Percentiles rank a stretch among this genome's conserved stretches.
Conservation (phyloP, 2,113 vertebrate species). For the Montifringilla adamsi region DNA sequence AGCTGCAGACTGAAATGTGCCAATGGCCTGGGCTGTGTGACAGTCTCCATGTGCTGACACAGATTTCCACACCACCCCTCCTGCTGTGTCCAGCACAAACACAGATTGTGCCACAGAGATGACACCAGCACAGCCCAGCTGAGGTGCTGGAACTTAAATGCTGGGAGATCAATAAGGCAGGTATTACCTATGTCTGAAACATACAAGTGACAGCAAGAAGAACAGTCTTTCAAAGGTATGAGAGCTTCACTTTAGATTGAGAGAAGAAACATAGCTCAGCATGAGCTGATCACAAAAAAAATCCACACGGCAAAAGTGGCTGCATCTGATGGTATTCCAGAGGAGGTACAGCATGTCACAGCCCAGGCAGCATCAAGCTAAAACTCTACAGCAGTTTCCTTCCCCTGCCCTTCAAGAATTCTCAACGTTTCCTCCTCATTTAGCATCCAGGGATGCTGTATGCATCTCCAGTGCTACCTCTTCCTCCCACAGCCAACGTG, state of each 20-base stretch:
- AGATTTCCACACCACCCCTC: neutral
- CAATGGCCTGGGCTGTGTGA: neutral
- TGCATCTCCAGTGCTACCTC: neutral
- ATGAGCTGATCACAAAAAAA: neutral
- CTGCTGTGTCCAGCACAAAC: neutral
- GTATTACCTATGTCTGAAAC: neutral
- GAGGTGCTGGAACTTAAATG: neutral
- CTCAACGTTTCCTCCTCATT: neutral
- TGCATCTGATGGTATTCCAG: neutral
- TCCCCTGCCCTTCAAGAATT: neutral
- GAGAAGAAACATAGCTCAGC: neutral
- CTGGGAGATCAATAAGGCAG: neutral
- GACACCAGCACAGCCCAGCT: neutral
- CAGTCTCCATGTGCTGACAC: neutral
- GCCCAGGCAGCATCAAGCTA: neutral
- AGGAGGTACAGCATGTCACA: neutral
- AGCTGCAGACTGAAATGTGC: neutral
- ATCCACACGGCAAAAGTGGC: neutral
- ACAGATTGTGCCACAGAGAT: neutral
- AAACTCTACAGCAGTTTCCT: neutral
- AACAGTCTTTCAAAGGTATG: neutral
- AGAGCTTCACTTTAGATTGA: neutral
- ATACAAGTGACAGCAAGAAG: neutral
- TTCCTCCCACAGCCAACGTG: neutral
- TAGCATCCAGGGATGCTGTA: neutral